phyloP scores from a whole-genome alignment of 2,113 vertebrate genomes.

The Chrysochloris asiatica region DNA sequence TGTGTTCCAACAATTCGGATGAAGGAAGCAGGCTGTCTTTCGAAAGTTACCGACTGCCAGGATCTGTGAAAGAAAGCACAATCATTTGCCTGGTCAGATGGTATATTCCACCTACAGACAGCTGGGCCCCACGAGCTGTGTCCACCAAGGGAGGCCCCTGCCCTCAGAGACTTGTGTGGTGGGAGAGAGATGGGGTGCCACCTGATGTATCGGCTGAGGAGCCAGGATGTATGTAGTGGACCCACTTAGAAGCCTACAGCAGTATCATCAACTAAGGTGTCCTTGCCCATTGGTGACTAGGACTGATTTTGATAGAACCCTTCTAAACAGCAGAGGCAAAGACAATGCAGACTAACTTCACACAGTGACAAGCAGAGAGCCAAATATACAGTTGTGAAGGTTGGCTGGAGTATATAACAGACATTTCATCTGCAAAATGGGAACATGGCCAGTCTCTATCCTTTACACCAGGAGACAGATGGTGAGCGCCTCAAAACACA shows the following conservation, averaged over 20 bases:
- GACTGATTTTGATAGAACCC: background rate
- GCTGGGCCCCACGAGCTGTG: fast-evolving
- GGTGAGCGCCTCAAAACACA: too few species aligned
- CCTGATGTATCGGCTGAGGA: background rate
- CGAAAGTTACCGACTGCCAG: conserved; percentile 96
- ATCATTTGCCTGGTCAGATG: conserved; percentile 40
- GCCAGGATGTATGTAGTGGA: fast-evolving
- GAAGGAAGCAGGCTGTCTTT: conserved; percentile 95
- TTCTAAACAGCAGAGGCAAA: background rate
- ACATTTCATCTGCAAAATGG: background rate
- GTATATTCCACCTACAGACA: fast-evolving
- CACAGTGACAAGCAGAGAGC: background rate
- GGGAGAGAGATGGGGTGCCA: too few species aligned
- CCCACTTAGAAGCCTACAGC: background rate
- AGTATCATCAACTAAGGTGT: background rate
- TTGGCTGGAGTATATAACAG: fast-evolving
- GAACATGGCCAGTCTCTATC: too few species aligned
- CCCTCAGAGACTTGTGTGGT: fast-evolving
- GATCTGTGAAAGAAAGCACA: conserved; percentile 86
- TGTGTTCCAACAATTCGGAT: conserved; percentile 98
- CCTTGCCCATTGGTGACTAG: background rate
- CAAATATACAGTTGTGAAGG: background rate
- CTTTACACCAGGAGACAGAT: too few species aligned
- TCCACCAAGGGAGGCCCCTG: background rate
- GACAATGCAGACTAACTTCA: background rate